A percentile compares a stretch with the other conserved stretches of the same genome.
phyloP scores from a whole-genome alignment of 2,797 vertebrate genomes.

The Pitangus sulphuratus region DNA sequence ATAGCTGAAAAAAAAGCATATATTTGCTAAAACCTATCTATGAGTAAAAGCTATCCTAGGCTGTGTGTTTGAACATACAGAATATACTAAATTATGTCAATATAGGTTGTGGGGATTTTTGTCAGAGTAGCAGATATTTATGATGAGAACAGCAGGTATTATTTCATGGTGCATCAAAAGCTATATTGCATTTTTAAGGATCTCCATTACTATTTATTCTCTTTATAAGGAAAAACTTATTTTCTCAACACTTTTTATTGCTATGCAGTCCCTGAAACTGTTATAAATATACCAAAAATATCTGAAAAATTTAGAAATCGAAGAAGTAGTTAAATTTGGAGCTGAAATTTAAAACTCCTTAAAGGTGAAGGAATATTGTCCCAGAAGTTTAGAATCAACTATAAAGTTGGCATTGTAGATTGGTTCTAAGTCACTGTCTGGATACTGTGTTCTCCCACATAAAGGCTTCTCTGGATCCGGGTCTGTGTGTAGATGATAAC shows the following conservation, averaged over 20 bases:
- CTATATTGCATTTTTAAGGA: slow-evolving; percentile 8
- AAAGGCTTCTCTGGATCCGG: rapidly evolving
- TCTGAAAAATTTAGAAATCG: background rate
- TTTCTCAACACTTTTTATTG: background rate
- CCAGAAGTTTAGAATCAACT: background rate
- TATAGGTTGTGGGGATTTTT: background rate
- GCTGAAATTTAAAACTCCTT: background rate
- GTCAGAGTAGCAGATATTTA: background rate
- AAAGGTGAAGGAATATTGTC: background rate
- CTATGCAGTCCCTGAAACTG: background rate
- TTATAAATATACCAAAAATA: background rate
- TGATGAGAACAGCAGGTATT: background rate
- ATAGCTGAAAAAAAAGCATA: background rate
- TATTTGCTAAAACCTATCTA: background rate
- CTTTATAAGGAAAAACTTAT: background rate
- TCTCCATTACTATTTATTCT: background rate
- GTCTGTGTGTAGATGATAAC: background rate
- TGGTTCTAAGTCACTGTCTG: background rate
- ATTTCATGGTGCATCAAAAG: background rate
- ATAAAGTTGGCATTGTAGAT: background rate
- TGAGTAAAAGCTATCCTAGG: background rate
- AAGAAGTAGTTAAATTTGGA: background rate
- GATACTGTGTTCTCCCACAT: background rate
- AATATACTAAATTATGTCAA: background rate
- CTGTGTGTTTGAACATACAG: background rate